Percentiles rank a stretch among this genome's conserved stretches.
These are phyloP conservation scores for Cremastinae sp. DNA, from an alignment of 2,888 invertebrate species.

Conservation along the genomic window DNA sequence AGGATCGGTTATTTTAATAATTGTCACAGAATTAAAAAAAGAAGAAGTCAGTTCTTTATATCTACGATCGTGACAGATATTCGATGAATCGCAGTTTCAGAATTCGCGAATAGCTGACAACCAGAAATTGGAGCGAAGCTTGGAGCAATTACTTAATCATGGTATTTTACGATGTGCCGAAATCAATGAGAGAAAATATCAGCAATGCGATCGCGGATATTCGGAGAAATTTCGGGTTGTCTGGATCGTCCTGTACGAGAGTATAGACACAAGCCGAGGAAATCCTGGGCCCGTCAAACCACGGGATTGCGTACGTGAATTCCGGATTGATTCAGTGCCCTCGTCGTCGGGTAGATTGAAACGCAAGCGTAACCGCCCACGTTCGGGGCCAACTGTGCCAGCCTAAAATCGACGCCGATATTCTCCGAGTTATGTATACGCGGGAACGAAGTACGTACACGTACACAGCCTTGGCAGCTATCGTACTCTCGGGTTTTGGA, in stretches of 20 bases:
- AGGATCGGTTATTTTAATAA: not conserved
- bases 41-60: no score
- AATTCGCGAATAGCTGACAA: no score
- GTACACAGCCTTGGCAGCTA: constrained; percentile 19
- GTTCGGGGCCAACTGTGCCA: constrained; percentile 41
- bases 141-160: not conserved
- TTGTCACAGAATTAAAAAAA: not conserved
- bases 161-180: not conserved
- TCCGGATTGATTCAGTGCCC: constrained; percentile 62
- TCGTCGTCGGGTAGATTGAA: constrained; percentile 59
- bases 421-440: constrained; percentile 32
- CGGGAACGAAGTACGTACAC: constrained; percentile 1
- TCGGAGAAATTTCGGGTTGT: no score
- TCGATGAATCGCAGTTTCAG: no score
- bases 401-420: constrained; percentile 53
- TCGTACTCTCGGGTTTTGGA: constrained; percentile 45
- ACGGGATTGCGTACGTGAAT: constrained; percentile 61
- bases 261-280: constrained; percentile 31
- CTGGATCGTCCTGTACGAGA: constrained; percentile 44
- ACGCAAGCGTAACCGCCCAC: constrained; percentile 55
- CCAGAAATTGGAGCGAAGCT: no score
- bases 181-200: not conserved
- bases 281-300: constrained; percentile 51
- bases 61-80: no score
- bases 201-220: not conserved